Percentiles rank a stretch among this genome's conserved stretches.
These are phyloP conservation scores for Poeciliopsis retropinna DNA, from an alignment of 2,113 vertebrate species.

Conservation along the genomic window DNA sequence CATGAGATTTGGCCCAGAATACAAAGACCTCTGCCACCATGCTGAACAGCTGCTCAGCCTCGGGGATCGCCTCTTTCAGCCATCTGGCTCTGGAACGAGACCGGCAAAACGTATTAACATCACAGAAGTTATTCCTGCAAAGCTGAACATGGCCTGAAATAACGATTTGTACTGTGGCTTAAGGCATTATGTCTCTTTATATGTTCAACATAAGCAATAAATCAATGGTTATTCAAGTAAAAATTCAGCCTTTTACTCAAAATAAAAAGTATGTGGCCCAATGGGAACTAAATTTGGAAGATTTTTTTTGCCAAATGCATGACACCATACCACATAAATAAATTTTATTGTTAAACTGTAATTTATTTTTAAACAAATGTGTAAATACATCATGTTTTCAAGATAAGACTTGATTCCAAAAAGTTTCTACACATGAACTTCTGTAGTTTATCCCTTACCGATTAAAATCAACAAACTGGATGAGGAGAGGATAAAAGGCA, in stretches of 20 bases:
- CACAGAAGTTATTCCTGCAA: conserved; percentile 4
- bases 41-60: conserved; percentile 90
- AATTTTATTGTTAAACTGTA: too few relatives aligned
- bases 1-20: conserved; percentile 97
- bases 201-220: not conserved
- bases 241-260: not conserved
- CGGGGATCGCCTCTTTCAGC: conserved; percentile 86
- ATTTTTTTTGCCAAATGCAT: not conserved
- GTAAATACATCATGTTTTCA: not conserved
- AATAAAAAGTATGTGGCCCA: not conserved
- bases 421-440: not conserved
- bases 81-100: conserved; percentile 86
- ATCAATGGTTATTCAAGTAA: not conserved
- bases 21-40: conserved; percentile 95
- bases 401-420: not conserved
- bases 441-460: conserved; percentile 76
- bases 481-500: conserved; percentile 93
- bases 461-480: conserved; percentile 93
- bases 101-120: conserved; percentile 30
- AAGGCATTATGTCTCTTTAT: not conserved
- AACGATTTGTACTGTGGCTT: conserved; percentile 1
- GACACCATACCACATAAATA: not conserved
- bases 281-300: not conserved
- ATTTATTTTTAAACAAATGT: not conserved
- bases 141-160: not conserved